Conservation (phyloP, 2,888 invertebrate species). For the Diloba caeruleocephala region DNA sequence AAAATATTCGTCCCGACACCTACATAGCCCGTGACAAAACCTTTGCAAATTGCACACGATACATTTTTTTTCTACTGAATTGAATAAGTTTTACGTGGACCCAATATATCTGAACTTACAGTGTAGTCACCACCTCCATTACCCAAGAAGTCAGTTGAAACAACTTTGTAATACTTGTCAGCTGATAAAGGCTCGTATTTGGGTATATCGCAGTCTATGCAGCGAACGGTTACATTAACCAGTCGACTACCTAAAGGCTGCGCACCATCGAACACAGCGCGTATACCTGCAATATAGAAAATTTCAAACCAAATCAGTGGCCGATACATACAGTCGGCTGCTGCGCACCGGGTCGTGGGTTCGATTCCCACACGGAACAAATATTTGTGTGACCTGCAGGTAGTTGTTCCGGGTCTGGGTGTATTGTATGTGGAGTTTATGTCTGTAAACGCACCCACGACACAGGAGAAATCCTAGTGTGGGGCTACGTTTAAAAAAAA, state of each 20-base stretch:
- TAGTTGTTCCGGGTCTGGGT: no score
- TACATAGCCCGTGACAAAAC: neutral
- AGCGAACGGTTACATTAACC: conserved; percentile 86
- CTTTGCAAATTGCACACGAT: neutral
- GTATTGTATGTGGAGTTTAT: no score
- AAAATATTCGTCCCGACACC: neutral
- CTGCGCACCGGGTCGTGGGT: no score
- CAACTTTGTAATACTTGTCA: conserved; percentile 89
- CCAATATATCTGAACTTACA: conserved; percentile 70
- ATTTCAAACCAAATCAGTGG: no score
- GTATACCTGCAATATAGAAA: conserved; percentile 81
- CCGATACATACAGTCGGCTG: no score
- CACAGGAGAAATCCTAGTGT: no score
- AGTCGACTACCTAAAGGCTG: conserved; percentile 89
- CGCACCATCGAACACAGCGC: conserved; percentile 88
- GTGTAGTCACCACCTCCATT: conserved; percentile 91
- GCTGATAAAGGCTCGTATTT: conserved; percentile 88
- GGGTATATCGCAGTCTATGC: conserved; percentile 90
- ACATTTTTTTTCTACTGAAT: neutral
- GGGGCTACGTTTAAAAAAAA: no score
- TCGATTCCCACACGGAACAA: no score
- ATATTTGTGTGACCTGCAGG: no score
- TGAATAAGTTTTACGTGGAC: no score
- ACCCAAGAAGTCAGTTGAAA: conserved; percentile 88
- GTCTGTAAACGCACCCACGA: no score